These are phyloP conservation scores for Mus spretus DNA, from an alignment of 2,797 vertebrate species.

Conservation along the genomic window DNA sequence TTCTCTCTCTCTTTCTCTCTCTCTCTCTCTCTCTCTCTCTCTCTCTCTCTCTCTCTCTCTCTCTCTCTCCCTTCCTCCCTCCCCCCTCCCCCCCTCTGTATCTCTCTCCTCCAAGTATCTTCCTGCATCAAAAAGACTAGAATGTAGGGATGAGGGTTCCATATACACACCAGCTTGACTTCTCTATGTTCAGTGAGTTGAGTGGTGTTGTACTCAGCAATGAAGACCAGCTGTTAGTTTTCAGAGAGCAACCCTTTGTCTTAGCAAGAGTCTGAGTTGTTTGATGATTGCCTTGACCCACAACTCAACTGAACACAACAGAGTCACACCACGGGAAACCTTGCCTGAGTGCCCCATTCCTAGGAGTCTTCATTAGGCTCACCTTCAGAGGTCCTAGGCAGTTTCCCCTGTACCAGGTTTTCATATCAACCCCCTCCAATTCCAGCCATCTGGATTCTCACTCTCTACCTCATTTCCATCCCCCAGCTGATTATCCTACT, in stretches of 20 bases:
- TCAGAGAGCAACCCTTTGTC: neutral
- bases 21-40: too few relatives aligned
- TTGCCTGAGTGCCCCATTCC: neutral
- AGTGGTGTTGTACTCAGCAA: neutral
- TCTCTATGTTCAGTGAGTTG: neutral
- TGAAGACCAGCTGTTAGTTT: neutral
- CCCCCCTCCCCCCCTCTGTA: too few relatives aligned
- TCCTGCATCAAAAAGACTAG: too few relatives aligned
- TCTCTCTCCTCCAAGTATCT: too few relatives aligned
- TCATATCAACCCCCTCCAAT: neutral
- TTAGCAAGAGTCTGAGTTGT: neutral
- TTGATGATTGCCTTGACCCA: neutral
- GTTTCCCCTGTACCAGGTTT: neutral
- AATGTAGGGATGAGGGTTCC: neutral
- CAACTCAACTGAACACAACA: neutral
- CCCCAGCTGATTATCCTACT: neutral
- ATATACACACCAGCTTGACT: neutral
- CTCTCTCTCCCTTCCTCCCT: neutral
- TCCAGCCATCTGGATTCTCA: neutral
- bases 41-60: too few relatives aligned
- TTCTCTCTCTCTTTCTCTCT: neutral
- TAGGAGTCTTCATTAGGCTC: neutral
- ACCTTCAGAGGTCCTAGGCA: neutral
- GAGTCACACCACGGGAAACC: neutral
- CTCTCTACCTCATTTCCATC: neutral